Conservation (phyloP, 1,140 invertebrate genomes). For the Campodea augens region DNA sequence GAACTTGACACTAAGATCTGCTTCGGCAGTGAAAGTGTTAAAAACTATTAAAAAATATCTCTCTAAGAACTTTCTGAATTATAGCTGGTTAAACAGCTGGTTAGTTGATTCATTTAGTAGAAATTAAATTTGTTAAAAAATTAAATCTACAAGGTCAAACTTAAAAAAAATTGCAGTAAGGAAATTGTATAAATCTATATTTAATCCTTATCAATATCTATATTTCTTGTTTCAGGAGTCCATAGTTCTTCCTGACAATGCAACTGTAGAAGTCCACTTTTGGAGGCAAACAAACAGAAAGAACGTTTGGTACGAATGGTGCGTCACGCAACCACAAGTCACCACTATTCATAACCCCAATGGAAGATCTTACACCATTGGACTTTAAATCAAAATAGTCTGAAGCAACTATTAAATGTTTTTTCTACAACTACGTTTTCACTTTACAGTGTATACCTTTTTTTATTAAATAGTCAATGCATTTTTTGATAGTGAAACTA, state of each 20-base stretch:
- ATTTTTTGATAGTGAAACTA: background rate
- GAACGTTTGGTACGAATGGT: constrained; percentile 96
- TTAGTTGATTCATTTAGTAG: too few species aligned
- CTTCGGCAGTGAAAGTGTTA: too few species aligned
- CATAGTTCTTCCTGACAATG: constrained; percentile 43
- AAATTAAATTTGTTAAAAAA: too few species aligned
- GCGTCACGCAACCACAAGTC: constrained; percentile 42
- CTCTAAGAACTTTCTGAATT: too few species aligned
- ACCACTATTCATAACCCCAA: constrained; percentile 57
- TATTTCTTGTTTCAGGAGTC: constrained; percentile 38
- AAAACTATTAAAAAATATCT: too few species aligned
- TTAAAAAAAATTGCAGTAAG: constrained; percentile 5
- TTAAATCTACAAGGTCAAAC: too few species aligned
- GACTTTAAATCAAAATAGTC: constrained; percentile 20
- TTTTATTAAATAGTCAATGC: background rate
- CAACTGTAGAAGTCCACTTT: constrained; percentile 59
- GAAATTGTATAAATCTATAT: constrained; percentile 6
- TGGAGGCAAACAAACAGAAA: constrained; percentile 58
- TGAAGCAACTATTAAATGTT: background rate
- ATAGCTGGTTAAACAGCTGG: too few species aligned
- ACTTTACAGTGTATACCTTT: background rate
- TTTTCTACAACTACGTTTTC: constrained; percentile 1
- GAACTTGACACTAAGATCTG: too few species aligned
- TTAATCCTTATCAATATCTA: background rate
- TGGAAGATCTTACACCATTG: constrained; percentile 54